A percentile compares a stretch with the other conserved stretches of the same genome.
Conservation (phyloP, 2,797 vertebrate genomes). For the Uromys caudimaculatus region DNA sequence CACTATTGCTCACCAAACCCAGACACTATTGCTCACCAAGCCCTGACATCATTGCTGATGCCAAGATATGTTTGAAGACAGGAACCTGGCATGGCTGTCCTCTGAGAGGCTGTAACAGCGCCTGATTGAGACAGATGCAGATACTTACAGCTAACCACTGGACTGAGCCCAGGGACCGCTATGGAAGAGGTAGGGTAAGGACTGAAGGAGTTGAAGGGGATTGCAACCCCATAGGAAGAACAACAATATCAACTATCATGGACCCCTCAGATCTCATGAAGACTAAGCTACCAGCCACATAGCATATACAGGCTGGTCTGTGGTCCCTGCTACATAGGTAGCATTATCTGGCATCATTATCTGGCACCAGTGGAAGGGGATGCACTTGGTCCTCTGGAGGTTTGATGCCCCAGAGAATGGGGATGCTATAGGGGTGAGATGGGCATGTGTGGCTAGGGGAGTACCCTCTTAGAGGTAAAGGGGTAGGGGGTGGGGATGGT, state of each 20-base stretch:
- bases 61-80: not conserved
- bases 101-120: not conserved
- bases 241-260: not conserved
- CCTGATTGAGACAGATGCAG: not conserved
- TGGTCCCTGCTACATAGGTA: not conserved
- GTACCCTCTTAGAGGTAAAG: not conserved
- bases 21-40: no score
- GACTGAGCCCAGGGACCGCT: not conserved
- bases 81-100: not conserved
- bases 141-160: not conserved
- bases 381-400: not conserved
- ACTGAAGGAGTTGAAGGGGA: not conserved
- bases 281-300: not conserved
- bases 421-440: not conserved
- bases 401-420: not conserved
- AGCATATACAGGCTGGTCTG: not conserved
- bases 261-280: not conserved
- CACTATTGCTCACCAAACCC: no score
- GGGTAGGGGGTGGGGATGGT: no score
- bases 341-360: not conserved
- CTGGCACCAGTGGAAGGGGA: not conserved
- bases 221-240: not conserved
- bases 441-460: not conserved
- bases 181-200: not conserved
- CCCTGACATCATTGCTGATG: not conserved